Percentiles rank a stretch among this genome's conserved stretches.
Conservation (phyloP, 2,888 invertebrate genomes). For the Glyphotaelius pellucidus region DNA sequence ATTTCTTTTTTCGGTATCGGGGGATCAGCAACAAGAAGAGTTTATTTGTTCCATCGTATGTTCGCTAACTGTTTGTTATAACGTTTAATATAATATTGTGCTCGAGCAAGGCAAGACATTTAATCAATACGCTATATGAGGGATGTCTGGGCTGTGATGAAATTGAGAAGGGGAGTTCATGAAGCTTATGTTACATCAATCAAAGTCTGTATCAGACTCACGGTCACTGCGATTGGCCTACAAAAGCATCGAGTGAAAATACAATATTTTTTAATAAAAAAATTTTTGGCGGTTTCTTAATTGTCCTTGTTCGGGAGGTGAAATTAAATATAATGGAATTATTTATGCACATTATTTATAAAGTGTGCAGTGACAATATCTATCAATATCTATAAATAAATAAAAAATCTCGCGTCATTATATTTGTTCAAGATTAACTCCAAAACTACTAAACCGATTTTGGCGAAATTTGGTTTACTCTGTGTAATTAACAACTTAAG, state of each 20-base stretch:
- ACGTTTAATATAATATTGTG: not conserved
- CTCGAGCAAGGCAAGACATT: not conserved
- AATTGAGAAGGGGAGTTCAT: not conserved
- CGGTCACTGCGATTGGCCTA: not conserved
- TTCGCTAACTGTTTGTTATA: not conserved
- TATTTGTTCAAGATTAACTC: no score
- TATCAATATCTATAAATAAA: no score
- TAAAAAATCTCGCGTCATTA: no score
- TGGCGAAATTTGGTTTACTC: no score
- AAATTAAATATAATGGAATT: no score
- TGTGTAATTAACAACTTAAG: no score
- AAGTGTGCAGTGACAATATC: no score
- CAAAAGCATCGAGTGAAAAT: not conserved
- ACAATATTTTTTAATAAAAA: no score
- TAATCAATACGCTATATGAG: constrained; percentile 4
- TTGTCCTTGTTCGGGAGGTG: no score
- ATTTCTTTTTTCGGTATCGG: not conserved
- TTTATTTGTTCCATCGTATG: not conserved
- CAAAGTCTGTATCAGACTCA: not conserved
- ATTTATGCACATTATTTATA: no score
- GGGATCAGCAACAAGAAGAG: not conserved
- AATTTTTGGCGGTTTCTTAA: no score
- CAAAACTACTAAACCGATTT: no score
- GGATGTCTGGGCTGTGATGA: constrained; percentile 4
- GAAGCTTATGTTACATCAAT: not conserved